These are phyloP conservation scores for Cyphomyrus discorhynchus DNA, from an alignment of 2,113 vertebrate species.

Conservation along the genomic window DNA sequence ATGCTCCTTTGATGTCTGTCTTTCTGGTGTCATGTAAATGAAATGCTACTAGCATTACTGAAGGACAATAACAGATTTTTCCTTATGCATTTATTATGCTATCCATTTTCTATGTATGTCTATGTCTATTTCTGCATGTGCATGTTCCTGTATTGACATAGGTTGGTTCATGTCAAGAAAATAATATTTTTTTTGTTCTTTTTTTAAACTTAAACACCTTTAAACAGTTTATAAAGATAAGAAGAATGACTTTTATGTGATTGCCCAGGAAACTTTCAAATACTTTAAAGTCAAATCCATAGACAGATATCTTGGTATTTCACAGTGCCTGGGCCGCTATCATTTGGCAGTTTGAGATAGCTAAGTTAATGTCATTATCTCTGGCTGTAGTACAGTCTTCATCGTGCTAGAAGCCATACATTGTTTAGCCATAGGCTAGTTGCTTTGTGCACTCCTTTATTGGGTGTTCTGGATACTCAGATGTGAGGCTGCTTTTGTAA, in stretches of 20 bases:
- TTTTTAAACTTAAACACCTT: background rate
- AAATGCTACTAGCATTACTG: background rate
- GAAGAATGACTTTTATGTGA: background rate
- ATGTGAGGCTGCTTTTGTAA: conserved; percentile 50
- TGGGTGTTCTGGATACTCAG: conserved; percentile 46
- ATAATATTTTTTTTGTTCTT: background rate
- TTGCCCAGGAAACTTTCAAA: conserved; percentile 5
- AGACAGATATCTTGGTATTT: background rate
- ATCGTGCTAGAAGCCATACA: conserved; percentile 57
- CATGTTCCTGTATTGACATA: background rate
- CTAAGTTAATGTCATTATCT: conserved; percentile 69
- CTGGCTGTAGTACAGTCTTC: conserved; percentile 58
- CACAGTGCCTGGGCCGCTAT: conserved; percentile 28
- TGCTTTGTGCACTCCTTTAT: conserved; percentile 62
- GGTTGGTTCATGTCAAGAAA: background rate
- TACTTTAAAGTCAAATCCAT: conserved; percentile 4
- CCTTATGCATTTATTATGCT: background rate
- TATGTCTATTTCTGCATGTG: background rate
- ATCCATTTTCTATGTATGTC: background rate
- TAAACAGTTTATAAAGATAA: background rate
- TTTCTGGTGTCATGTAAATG: background rate
- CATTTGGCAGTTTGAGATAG: conserved; percentile 37
- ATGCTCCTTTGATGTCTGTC: background rate
- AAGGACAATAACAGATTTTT: background rate
- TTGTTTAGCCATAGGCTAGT: conserved; percentile 62